Evolutionary conservation across 1,140 invertebrate species (phyloP).

Genomic region (Zaprionus ornatus): DNA sequence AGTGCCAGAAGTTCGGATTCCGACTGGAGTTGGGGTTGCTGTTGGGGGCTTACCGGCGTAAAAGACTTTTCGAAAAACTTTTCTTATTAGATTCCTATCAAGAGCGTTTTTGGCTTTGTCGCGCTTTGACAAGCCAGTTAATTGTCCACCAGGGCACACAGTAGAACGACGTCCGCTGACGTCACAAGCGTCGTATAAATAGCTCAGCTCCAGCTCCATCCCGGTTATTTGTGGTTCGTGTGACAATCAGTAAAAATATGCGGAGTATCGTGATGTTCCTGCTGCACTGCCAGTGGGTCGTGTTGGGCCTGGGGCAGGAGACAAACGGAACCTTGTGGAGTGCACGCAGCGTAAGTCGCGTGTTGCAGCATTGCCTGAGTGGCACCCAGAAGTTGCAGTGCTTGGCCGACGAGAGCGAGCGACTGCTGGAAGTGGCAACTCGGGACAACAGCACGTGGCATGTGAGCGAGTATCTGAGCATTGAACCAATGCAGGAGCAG

Average conservation of each 20-base stretch:
- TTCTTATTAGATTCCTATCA: slow-evolving; percentile 75
- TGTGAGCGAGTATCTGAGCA: slow-evolving; percentile 85
- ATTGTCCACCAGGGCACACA: slow-evolving; percentile 44
- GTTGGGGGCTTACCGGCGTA: slow-evolving; percentile 10
- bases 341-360: slow-evolving; percentile 46
- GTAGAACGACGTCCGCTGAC: slow-evolving; percentile 9
- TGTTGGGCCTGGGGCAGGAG: slow-evolving; percentile 20
- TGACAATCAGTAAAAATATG: slow-evolving; percentile 42
- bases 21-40: neutral
- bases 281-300: slow-evolving; percentile 42
- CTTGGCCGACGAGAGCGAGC: slow-evolving; percentile 85
- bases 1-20: slow-evolving; percentile 23
- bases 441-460: slow-evolving; percentile 86
- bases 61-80: slow-evolving; percentile 52
- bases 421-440: slow-evolving; percentile 85
- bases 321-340: slow-evolving; percentile 37
- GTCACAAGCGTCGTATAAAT: slow-evolving; percentile 41
- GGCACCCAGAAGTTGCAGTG: slow-evolving; percentile 84
- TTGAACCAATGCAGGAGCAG: slow-evolving; percentile 83
- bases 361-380: slow-evolving; percentile 81
- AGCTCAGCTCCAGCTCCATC: neutral
- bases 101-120: slow-evolving; percentile 46
- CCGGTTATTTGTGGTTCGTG: slow-evolving; percentile 62
- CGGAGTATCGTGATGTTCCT: slow-evolving; percentile 37
- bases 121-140: slow-evolving; percentile 75